Percentiles rank a stretch among this genome's conserved stretches.
Evolutionary conservation across 2,888 invertebrate genomes (phyloP).

Genomic region (Erebia epiphron): DNA sequence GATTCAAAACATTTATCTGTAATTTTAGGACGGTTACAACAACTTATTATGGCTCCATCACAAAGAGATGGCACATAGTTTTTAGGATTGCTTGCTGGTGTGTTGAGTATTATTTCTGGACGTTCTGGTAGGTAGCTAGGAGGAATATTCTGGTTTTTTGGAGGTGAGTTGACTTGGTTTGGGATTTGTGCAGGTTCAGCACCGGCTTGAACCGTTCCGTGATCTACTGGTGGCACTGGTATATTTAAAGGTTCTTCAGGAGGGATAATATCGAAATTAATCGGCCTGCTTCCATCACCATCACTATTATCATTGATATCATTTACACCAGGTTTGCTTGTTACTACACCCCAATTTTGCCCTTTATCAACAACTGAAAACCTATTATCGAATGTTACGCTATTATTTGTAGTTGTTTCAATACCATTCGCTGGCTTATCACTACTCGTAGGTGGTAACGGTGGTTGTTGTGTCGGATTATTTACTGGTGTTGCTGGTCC

Average conservation of each 20-base stretch:
- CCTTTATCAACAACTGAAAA: constrained; percentile 58
- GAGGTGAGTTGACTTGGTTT: neutral
- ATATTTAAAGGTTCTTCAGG: constrained; percentile 45
- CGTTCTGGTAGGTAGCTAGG: neutral
- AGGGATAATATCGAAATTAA: constrained; percentile 58
- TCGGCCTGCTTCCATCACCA: constrained; percentile 59
- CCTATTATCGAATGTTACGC: constrained; percentile 46
- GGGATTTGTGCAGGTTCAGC: constrained; percentile 23
- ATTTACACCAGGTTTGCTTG: constrained; percentile 52
- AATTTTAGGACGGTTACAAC: constrained; percentile 60
- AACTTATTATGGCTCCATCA: constrained; percentile 63
- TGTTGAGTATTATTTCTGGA: too few species aligned
- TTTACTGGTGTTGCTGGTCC: constrained; percentile 19
- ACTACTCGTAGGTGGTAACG: constrained; percentile 21
- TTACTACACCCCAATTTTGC: constrained; percentile 61
- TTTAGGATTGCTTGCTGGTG: neutral
- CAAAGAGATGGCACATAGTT: constrained; percentile 44
- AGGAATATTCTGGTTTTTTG: neutral
- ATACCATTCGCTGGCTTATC: constrained; percentile 18
- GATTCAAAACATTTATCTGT: constrained; percentile 60
- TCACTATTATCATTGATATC: constrained; percentile 45
- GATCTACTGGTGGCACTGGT: constrained; percentile 53
- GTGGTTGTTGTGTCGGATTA: constrained; percentile 19
- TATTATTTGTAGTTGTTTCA: constrained; percentile 38
- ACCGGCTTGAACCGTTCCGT: constrained; percentile 51